phyloP scores from a whole-genome alignment of 2,888 invertebrate genomes.

The Leptinotarsa tumamoca region DNA sequence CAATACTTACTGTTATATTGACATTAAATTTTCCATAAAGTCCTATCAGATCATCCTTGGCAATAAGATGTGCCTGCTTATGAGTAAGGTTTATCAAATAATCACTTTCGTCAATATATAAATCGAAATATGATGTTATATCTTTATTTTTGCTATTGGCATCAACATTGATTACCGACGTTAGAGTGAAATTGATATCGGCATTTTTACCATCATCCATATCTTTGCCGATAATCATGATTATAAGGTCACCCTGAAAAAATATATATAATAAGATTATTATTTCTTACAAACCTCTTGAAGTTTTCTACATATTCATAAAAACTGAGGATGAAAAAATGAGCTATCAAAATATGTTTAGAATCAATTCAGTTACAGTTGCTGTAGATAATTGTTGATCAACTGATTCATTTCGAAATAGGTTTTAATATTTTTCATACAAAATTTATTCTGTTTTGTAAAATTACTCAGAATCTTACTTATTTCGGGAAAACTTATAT shows the following conservation, averaged over 20 bases:
- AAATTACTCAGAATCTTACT: no score
- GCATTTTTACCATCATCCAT: slow-evolving; percentile 49
- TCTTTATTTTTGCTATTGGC: slow-evolving; percentile 65
- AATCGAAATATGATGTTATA: slow-evolving; percentile 52
- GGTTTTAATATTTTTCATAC: no score
- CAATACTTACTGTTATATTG: slow-evolving; percentile 66
- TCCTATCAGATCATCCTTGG: slow-evolving; percentile 66
- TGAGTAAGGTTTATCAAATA: slow-evolving; percentile 57
- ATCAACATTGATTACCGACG: slow-evolving; percentile 58
- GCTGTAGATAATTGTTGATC: no score
- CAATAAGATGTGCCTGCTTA: slow-evolving; percentile 65
- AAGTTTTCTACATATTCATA: no score
- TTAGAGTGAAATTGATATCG: slow-evolving; percentile 59
- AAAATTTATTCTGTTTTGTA: no score
- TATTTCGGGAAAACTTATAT: no score
- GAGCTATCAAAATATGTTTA: no score
- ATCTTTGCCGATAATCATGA: slow-evolving; percentile 50
- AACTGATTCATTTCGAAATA: no score
- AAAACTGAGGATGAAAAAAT: no score
- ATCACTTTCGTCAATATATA: slow-evolving; percentile 39
- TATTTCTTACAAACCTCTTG: neutral
- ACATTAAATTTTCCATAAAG: slow-evolving; percentile 72
- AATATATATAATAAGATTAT: neutral
- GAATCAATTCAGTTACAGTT: no score
- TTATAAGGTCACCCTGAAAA: slow-evolving; percentile 49